Base-by-base conservation (phyloP, 1,140 invertebrate genomes). In the Temnothorax nylanderi region DNA sequence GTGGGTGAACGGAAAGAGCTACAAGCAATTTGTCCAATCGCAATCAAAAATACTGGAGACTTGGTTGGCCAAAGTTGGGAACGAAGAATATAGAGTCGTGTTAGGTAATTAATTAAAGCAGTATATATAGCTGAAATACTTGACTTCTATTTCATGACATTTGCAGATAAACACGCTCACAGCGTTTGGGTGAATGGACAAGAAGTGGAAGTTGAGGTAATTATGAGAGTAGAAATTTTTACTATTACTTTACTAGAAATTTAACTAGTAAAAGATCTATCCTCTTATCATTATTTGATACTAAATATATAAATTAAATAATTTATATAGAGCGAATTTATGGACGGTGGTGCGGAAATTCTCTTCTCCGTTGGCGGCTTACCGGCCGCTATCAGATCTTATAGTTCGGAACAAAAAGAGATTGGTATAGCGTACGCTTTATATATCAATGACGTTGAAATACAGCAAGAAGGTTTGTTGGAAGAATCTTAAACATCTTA, bases 131-230 rank as follows among this genome's bases (percentile, higher is more conserved):
- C 54, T 51, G 18, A 41, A 67, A 65, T 65, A 37, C 71, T 62
- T 85, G 82, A 32, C 11, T 47, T 3, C 0, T 84, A 8, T 26
- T 78, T 3, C 13, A 56, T 84, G 2, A 71, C 93, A 90, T 87
- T 93, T 95, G 87, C 93, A 97, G 98, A 98, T 94, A 98, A 98
- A 94, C 97, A 97, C 82, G 97, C 97, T 13, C 95, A 98, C 82
- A 97, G 97, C 92, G 96, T 98, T 54, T 98, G 97, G 97, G 96
- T 97, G 0, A 98, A 98, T 94, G 98, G 98, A 56, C 91, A 96
- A 81, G 96, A 97, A 93, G 94, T 97, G 8, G 96, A 97, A 60
- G 96, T 96, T 1, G 93, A 95, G 90, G 95, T 95, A 88, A 89
- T 10, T 41, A 21, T 26, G 67, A 13, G 21, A 60, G 2, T 34